Evolutionary conservation across 2,888 invertebrate species (phyloP).

Genomic region (Eupithecia insigniata): DNA sequence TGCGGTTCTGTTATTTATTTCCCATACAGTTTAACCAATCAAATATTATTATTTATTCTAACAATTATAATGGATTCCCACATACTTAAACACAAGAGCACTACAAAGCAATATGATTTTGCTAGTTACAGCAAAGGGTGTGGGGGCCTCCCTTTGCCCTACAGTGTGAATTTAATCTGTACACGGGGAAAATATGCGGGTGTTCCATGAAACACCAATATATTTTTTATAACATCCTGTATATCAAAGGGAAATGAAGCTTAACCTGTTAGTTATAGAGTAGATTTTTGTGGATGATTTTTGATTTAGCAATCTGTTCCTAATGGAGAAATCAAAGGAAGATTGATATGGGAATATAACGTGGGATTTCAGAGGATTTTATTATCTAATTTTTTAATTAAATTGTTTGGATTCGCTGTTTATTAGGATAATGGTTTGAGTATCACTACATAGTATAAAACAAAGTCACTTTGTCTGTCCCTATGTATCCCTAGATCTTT

Average conservation of each 20-base stretch:
- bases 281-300: conserved; percentile 35
- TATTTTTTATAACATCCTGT: conserved; percentile 54
- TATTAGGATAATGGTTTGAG: no score
- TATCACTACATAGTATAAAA: no score
- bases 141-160: conserved; percentile 52
- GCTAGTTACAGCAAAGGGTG: conserved; percentile 54
- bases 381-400: conserved; percentile 23
- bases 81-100: conserved; percentile 11
- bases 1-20: no score
- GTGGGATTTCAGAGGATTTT: conserved; percentile 60
- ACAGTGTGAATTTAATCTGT: conserved; percentile 62
- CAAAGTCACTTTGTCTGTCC: no score
- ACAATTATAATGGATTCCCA: conserved; percentile 14
- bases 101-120: conserved; percentile 33
- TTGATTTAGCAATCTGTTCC: conserved; percentile 68
- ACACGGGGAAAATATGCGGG: conserved; percentile 75
- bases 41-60: not conserved
- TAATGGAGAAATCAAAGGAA: conserved; percentile 75
- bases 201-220: conserved; percentile 52
- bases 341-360: conserved; percentile 76
- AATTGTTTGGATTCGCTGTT: not conserved
- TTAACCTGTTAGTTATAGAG: conserved; percentile 35
- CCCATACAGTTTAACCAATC: no score
- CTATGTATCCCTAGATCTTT: no score
- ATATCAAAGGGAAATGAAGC: conserved; percentile 41